These are phyloP conservation scores for Tolypeutes matacus DNA, from an alignment of 2,797 vertebrate genomes.

Conservation along the genomic window DNA sequence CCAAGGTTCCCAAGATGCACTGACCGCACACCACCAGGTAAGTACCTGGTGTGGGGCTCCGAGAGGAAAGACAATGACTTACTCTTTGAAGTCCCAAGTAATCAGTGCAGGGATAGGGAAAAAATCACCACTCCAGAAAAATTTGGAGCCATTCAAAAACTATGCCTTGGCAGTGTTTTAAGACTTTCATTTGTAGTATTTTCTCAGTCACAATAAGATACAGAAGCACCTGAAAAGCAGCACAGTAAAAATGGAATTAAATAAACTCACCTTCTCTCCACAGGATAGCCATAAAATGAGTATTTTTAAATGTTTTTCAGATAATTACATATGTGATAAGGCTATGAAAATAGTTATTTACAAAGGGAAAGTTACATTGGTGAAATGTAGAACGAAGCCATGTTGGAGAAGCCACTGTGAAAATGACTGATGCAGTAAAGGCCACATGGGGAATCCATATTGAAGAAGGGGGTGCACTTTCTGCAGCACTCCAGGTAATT, in stretches of 20 bases:
- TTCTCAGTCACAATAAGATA: background rate
- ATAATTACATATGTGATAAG: background rate
- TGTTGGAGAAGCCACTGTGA: background rate
- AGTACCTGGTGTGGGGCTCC: background rate
- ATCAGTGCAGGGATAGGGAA: background rate
- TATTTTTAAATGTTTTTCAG: background rate
- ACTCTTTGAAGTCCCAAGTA: background rate
- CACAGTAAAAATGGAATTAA: background rate
- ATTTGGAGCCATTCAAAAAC: background rate
- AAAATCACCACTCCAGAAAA: background rate
- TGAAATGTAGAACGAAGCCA: no score
- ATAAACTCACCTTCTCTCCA: background rate
- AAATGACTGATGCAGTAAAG: background rate
- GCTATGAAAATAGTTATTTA: background rate
- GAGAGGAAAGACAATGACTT: background rate
- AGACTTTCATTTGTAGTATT: background rate
- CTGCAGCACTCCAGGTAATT: background rate
- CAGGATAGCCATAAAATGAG: background rate
- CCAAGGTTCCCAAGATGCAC: fast-evolving
- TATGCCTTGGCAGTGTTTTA: no score
- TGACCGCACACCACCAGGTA: background rate
- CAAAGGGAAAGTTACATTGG: no score
- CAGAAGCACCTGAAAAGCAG: background rate
- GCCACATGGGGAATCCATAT: background rate
- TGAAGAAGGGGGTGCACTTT: background rate